phyloP scores from a whole-genome alignment of 2,888 invertebrate species.

The Ommatoiulus sabulosus region DNA sequence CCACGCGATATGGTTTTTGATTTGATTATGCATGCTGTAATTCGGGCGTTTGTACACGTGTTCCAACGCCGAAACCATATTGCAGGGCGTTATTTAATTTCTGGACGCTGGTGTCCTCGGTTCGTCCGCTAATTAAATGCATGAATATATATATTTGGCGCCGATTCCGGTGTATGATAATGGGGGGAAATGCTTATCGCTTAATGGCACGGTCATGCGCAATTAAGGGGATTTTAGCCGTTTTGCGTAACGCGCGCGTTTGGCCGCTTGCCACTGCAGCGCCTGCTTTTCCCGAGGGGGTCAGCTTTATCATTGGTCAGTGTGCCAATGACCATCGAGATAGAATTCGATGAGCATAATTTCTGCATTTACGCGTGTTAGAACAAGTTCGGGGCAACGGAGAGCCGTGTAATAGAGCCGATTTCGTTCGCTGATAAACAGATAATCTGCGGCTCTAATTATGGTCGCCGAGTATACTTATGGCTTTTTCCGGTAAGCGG shows the following conservation, averaged over 20 bases:
- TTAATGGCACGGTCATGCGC: constrained; percentile 27
- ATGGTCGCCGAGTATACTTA: not conserved
- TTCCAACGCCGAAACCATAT: not conserved
- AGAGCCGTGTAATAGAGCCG: not conserved
- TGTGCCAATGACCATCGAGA: constrained; percentile 34
- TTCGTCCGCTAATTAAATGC: constrained; percentile 3
- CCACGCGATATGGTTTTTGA: too few relatives aligned
- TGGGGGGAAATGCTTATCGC: constrained; percentile 21
- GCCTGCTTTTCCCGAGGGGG: not conserved
- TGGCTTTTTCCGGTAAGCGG: constrained; percentile 21
- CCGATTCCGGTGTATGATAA: constrained; percentile 3
- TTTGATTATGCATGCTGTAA: not conserved
- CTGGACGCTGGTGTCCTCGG: constrained; percentile 8
- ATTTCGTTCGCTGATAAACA: constrained; percentile 17
- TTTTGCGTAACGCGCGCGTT: constrained; percentile 11
- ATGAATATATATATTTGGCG: not conserved
- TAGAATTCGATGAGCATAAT: constrained; percentile 17
- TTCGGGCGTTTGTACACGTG: not conserved
- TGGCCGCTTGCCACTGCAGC: constrained; percentile 6
- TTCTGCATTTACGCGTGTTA: not conserved
- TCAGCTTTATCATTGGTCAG: not conserved
- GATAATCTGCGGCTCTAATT: constrained; percentile 34
- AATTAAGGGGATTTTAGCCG: constrained; percentile 29
- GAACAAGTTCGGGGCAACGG: constrained; percentile 6
- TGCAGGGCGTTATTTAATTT: constrained; percentile 15